Base-by-base conservation (phyloP, 1,140 invertebrate genomes). In the Brachionus rubens region DNA sequence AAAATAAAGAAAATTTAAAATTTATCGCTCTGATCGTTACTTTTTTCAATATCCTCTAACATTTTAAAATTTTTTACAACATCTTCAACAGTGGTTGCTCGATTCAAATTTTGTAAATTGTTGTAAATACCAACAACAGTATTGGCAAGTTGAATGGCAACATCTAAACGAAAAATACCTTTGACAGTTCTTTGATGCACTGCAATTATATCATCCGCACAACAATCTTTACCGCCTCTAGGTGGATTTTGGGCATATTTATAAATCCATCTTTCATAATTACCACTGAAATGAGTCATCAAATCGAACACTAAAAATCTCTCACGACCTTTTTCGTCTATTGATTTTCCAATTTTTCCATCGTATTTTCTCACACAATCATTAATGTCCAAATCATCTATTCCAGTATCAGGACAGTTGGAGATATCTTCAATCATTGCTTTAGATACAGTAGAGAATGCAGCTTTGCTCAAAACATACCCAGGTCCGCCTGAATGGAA, bases 381-480 rank as follows among this genome's bases (percentile, higher is more conserved):
- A 26, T 21, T 43, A 1, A 65, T 65, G 14, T 65, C 59, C 9
- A 65, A n/a, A 65, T 65, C 59, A 16, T 65, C 59, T 2, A 65
- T 43, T 0, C 59, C 59, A 43, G 16, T 65, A 26, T 65, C 19
- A 12, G 36, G 36, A 43, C 59, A 65, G 10, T 46, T 26, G 9
- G 9, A 43, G 2, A 65, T 43, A 65, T 65, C 24, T 6, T 43
- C 16, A 16, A 43, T 24, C 24, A 54, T 14, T 14, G 30, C 36
- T 46, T 41, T 14, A 26, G 43, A 30, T 12, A 75, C 6, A 21
- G 16, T 19, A 7, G 10, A 7, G 3, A 75, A 56, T 24, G 72
- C 48, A 30, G 6, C 52, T 40, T 47, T 24, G 9, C 48, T 84
- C 5, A 85, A 79, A 6, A 83, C 81, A 78, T 84, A 85, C 9